phyloP scores from a whole-genome alignment of 2,113 vertebrate genomes.

The Petroica traversi region DNA sequence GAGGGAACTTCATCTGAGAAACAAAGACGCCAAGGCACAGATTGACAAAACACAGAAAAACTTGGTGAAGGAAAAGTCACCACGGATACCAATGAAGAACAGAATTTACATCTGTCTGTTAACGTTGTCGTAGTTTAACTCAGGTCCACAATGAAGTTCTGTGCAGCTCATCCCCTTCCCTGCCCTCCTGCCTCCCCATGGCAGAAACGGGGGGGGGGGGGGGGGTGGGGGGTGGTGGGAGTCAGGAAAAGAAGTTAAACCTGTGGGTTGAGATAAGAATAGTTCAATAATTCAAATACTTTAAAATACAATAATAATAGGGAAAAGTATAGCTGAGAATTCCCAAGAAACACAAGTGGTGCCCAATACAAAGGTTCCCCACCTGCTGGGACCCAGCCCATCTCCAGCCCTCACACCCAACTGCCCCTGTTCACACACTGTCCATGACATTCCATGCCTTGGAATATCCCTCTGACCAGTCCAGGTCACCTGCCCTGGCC shows the following conservation, averaged over 20 bases:
- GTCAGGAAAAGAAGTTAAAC: not conserved
- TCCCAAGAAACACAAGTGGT: not conserved
- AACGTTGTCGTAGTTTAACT: not conserved
- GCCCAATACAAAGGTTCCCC: too few species aligned
- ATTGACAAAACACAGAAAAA: slow-evolving; percentile 75
- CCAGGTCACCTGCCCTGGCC: not conserved
- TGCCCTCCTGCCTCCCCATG: not conserved
- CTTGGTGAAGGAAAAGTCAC: slow-evolving; percentile 69
- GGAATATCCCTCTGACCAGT: not conserved
- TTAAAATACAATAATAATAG: not conserved
- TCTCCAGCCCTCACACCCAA: not conserved
- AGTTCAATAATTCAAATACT: not conserved
- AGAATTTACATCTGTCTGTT: slow-evolving; percentile 23
- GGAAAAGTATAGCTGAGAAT: not conserved
- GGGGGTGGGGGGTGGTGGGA: too few species aligned
- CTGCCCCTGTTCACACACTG: not conserved
- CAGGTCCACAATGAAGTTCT: not conserved
- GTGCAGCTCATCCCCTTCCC: not conserved
- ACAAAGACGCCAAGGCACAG: slow-evolving; percentile 78
- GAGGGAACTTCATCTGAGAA: slow-evolving; percentile 84
- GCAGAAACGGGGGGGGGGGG: rapidly evolving
- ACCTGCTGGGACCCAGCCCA: not conserved
- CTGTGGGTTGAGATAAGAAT: not conserved
- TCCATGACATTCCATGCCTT: not conserved
- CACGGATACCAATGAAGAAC: slow-evolving; percentile 70